Base-by-base conservation (phyloP, 2,113 vertebrate species). In the Phaetusa simplex region DNA sequence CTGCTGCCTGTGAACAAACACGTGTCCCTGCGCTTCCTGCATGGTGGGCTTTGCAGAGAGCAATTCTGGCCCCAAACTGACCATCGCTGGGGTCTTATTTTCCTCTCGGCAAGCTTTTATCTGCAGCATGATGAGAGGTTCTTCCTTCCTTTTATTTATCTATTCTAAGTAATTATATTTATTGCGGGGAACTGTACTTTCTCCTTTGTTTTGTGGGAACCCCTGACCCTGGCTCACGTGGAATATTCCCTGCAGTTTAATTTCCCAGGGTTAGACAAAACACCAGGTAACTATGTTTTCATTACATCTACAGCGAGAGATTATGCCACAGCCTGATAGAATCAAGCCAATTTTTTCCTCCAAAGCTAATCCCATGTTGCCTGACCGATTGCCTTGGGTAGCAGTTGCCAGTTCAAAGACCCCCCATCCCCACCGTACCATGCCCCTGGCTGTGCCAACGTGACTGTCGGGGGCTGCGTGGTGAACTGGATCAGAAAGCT, bases 141-240 rank as follows among this genome's bases (percentile, higher is more conserved):
- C 90, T 90, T 97, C 96, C 96, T 95, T 91, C 86, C 94, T 95
- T 87, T 88, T n/a, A 95, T 90, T 92, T 79, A 94, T 82, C 84
- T 83, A 32, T 62, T 72, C 53, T 50, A 85, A 93, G 76, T 50
- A 62, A 94, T 78, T 65, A 23, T 14, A 64, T 80, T 94, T 91
- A 77, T 82, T 94, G 82, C 1, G 13, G 50, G 10, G 45, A 84
- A n/a, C 58, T 30, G 70, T 34, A 93, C 82, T 95, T 95, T 96
- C 95, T 91, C 94, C 93, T 87, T 95, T 93, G 94, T 95, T 96
- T 85, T 82, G 89, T 2, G 9, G 74, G 58, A 93, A 76, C 29
- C 40, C 43, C 81, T 78, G 88, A 56, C 69, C 80, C 59, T 53
- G 71, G 56, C 70, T 83, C 74, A 86, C 0, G 1, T 5, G 8